Evolutionary conservation across 2,888 invertebrate species (phyloP), one percentile per base, ranked within the genome.

Genomic region (Aricia artaxerxes): DNA sequence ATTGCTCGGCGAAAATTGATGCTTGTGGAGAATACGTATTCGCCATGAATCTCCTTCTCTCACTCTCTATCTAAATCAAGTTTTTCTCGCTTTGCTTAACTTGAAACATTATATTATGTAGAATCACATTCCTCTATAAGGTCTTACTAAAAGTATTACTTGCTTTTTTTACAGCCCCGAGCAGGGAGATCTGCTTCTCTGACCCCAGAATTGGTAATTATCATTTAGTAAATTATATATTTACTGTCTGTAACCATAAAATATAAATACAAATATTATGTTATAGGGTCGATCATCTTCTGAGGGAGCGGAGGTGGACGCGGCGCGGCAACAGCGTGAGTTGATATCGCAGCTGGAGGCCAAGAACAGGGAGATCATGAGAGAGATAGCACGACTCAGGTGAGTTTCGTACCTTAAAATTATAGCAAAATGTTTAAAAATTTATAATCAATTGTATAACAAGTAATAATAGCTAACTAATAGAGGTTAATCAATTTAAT

Each of bases 361-460:
- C 78, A 99, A 99, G 94, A 99, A 99, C 93, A 96, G 98, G 85
- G 99, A 99, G 94, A 99, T 99, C 82, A 98, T 98, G 98, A 95
- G 98, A 82, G 98, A 99, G 95, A 99, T 99, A 87, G 97, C 97
- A 82, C 96, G 97, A 88, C 95, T 98, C 87, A 96, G 97, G 97
- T 97, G 93, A 81, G 61, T 0, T 5, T 24, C 24, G 24, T 24
- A 35, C 35, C 35, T 35, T 35, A 35, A 35, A 35, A 35, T 35
- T 35, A 35, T 35, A 2, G 35, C 35, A 35, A 35, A 2, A 35
- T 35, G 2, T 35, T 35, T 35, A 35, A 35, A 35, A 35, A 35
- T 35, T 2, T 35, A 35, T 35, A 35, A 35, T 35, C 35, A 35
- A 35, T 35, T 35, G 35, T 35, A 35, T 35, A 35, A 1, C 35